Evolutionary conservation across 2,888 invertebrate genomes (phyloP).

Genomic region (Trissonchulus sp.): DNA sequence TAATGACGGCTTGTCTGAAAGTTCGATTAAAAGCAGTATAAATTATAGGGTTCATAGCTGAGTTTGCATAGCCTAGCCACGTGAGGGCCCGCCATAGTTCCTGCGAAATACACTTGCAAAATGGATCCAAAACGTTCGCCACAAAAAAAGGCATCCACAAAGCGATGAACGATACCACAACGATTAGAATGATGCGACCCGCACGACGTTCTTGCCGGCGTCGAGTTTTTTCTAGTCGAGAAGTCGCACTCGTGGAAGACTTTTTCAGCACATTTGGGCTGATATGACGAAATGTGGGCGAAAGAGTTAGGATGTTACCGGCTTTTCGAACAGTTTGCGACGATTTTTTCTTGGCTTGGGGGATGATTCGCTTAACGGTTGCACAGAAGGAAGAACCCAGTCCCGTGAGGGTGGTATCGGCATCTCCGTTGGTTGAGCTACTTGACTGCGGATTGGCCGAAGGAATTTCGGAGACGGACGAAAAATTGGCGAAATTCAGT

Average conservation of each 20-base stretch:
- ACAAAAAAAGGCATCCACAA: conserved; percentile 31
- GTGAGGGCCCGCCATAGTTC: background rate
- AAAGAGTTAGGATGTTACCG: background rate
- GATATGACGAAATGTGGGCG: background rate
- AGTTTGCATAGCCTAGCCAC: conserved; percentile 28
- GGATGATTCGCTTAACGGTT: background rate
- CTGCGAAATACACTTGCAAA: background rate
- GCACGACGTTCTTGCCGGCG: conserved; percentile 27
- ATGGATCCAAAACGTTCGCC: conserved; percentile 14
- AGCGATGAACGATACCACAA: conserved; percentile 28
- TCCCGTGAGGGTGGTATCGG: too few species aligned
- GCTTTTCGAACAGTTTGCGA: background rate
- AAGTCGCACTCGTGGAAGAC: background rate
- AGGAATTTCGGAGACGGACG: background rate
- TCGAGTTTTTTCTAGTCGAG: conserved; percentile 18
- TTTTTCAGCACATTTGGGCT: background rate
- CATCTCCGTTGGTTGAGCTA: too few species aligned
- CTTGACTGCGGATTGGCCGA: background rate
- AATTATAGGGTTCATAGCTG: conserved; percentile 31
- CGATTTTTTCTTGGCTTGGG: background rate
- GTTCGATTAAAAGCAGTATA: conserved; percentile 32
- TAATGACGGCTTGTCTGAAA: conserved; percentile 17
- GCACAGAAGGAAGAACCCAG: background rate
- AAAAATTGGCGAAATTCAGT: too few species aligned
- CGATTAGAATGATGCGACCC: conserved; percentile 28